phyloP scores from a whole-genome alignment of 2,797 vertebrate genomes.

The Limosa lapponica region DNA sequence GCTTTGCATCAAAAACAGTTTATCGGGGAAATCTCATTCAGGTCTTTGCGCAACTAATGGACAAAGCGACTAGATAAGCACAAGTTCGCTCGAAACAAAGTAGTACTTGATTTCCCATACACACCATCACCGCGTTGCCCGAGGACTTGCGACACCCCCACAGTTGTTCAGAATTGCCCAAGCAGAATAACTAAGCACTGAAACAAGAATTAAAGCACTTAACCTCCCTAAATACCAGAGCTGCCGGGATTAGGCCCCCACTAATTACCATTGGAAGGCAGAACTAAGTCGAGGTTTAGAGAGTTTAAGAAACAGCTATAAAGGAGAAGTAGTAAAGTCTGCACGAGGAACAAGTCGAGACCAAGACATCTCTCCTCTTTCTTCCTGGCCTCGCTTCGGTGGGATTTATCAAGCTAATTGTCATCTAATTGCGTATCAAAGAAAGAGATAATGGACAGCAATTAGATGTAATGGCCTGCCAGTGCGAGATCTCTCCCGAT shows the following conservation, averaged over 20 bases:
- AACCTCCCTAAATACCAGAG: neutral
- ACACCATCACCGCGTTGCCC: neutral
- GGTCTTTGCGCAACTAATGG: neutral
- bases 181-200: neutral
- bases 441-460: constrained; percentile 74
- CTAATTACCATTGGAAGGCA: neutral
- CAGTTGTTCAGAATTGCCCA: neutral
- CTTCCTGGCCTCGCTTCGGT: neutral
- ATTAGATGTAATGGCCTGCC: constrained; percentile 72
- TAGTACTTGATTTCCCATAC: neutral
- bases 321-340: neutral
- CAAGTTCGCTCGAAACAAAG: neutral
- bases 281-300: neutral
- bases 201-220: neutral
- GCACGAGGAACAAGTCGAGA: neutral
- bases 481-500: constrained; percentile 47
- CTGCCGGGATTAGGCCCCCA: neutral
- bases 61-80: neutral
- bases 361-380: neutral
- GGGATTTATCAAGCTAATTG: constrained; percentile 68
- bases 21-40: neutral
- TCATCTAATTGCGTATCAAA: constrained; percentile 77
- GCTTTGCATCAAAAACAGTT: neutral
- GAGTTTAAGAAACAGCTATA: neutral
- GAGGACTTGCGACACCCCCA: neutral